Evolutionary conservation across 2,797 vertebrate genomes (phyloP), one percentile per base, ranked within the genome.

Genomic region (Eidolon dupreanum): DNA sequence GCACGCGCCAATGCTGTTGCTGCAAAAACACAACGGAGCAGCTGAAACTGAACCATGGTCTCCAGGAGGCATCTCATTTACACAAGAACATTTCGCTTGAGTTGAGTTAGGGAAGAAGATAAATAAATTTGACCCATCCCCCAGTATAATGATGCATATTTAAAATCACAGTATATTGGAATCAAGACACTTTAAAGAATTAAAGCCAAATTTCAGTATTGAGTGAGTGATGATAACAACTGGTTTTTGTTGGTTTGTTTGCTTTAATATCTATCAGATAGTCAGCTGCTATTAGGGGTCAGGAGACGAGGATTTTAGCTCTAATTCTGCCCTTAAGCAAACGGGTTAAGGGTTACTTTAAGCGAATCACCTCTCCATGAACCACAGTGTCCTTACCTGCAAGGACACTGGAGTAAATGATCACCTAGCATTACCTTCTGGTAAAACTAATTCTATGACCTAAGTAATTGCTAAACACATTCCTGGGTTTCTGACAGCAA

Each of bases 131-230:
- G 83, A 84, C 5, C 28, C 36, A 43, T 4, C 4, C 11, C 41
- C 24, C 1, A 33, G 41, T 43, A 79, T 8, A 17, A 41, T n/a
- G 36, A 36, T 73, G 3, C 10, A 6, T 41, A 57, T 28, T 51
- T 59, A 88, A 94, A 94, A 89, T 43, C 57, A 83, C 95, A 86
- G 26, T 86, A 33, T 79, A 61, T 1, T 63, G 43, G 33, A 91
- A 77, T 51, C 28, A 79, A 91, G 83, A 79, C 74, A 83, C 28
- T 82, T 91, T 68, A 51, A 88, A 28, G 9, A 81, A 74, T 36
- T 86, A 83, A 93, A 86, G 51, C 6, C 24, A 65, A 59, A 83
- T 75, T 81, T 92, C 71, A 90, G 19, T 31, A 78, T 28, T 43
- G 36, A 24, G 26, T 16, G 31, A 75, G 36, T 70, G 49, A 53